These are phyloP conservation scores for Ranitomeya variabilis DNA, from an alignment of 2,113 vertebrate species.

Conservation along the genomic window DNA sequence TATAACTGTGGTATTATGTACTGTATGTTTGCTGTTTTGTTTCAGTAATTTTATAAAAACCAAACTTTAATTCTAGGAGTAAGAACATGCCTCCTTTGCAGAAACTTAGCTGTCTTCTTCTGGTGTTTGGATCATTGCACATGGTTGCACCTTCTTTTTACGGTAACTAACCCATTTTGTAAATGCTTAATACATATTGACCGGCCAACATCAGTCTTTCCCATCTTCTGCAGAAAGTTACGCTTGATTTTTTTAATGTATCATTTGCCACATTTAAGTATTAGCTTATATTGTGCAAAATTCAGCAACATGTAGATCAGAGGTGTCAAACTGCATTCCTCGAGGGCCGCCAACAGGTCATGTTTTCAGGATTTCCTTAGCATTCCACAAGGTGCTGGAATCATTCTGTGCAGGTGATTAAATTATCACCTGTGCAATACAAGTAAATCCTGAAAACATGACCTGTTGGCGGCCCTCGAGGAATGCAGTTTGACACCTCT, in stretches of 20 bases:
- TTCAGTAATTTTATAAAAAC: background rate
- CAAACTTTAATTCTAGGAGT: background rate
- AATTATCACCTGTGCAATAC: no score
- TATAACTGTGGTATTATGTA: background rate
- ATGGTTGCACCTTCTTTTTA: conserved; percentile 25
- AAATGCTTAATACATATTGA: background rate
- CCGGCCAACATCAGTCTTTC: background rate
- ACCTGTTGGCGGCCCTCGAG: no score
- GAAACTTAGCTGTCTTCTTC: conserved; percentile 25
- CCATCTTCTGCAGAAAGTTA: background rate
- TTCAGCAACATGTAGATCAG: background rate
- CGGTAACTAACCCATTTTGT: conserved; percentile 12
- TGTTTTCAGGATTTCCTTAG: no score
- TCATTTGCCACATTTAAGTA: background rate
- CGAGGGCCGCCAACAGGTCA: no score
- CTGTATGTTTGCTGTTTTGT: background rate
- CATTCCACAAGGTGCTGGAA: no score
- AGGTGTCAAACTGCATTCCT: no score
- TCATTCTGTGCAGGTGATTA: no score
- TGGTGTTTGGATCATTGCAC: conserved; percentile 21
- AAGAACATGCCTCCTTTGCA: conserved; percentile 15
- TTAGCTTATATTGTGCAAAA: background rate
- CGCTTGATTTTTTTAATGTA: background rate
- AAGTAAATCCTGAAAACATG: no score
- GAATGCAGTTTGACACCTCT: no score